These are phyloP conservation scores for Leucophora obtusa DNA, from an alignment of 2,888 invertebrate genomes.

Conservation along the genomic window DNA sequence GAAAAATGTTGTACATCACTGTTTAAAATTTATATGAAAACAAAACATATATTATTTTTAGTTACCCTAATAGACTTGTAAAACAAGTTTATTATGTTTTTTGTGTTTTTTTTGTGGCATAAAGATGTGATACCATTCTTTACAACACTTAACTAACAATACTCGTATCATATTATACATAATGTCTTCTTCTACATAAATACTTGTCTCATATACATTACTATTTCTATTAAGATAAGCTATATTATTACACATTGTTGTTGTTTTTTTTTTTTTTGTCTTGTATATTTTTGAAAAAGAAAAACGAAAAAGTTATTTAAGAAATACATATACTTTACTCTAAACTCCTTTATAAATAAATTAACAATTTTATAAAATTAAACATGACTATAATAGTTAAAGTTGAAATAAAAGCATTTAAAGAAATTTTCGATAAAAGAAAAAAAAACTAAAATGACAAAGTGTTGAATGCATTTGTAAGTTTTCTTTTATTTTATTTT, in stretches of 20 bases:
- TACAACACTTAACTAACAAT: constrained; percentile 47
- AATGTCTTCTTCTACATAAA: constrained; percentile 17
- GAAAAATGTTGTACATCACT: neutral
- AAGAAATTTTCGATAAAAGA: neutral
- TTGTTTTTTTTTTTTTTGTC: neutral
- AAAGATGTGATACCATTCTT: constrained; percentile 56
- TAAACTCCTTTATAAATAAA: constrained; percentile 44
- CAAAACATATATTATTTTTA: neutral
- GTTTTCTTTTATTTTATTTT: constrained; percentile 7
- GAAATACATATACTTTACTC: neutral
- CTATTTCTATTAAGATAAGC: constrained; percentile 47
- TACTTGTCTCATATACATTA: neutral
- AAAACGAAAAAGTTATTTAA: too few species aligned
- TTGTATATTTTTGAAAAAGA: neutral
- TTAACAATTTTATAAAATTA: constrained; percentile 35
- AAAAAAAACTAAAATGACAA: constrained; percentile 38
- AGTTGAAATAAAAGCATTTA: neutral
- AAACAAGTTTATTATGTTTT: constrained; percentile 64
- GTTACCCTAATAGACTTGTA: constrained; percentile 64
- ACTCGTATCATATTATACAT: constrained; percentile 3
- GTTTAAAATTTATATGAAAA: neutral
- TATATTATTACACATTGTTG: constrained; percentile 44
- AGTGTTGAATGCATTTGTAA: constrained; percentile 47
- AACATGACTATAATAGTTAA: constrained; percentile 4
- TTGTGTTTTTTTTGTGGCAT: constrained; percentile 18